Evolutionary conservation across 2,113 vertebrate species (phyloP).

Genomic region (Leptocoma aspasia): DNA sequence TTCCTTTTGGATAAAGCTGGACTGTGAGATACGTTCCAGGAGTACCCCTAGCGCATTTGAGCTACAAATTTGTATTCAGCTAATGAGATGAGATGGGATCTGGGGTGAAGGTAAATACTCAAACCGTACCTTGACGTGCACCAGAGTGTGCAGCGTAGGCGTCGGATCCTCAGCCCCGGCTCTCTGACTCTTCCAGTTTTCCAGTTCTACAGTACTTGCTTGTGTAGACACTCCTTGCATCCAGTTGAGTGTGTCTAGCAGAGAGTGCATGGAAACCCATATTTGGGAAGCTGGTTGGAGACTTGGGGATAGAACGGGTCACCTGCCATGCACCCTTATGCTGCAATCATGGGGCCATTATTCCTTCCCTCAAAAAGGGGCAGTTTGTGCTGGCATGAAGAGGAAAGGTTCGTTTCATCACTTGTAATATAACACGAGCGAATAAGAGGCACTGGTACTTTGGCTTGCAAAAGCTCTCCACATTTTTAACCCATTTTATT

Average conservation of each 20-base stretch:
- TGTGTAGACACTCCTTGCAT: neutral
- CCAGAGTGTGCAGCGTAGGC: accelerated
- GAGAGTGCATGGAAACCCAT: accelerated
- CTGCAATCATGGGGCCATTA: slow-evolving; percentile 5
- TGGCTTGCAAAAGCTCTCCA: slow-evolving; percentile 2
- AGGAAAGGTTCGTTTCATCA: slow-evolving; percentile 11
- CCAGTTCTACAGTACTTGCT: accelerated
- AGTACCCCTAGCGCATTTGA: neutral
- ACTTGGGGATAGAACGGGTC: neutral
- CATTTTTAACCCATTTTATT: slow-evolving; percentile 73
- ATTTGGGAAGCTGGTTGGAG: neutral
- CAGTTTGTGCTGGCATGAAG: slow-evolving; percentile 22
- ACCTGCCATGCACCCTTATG: neutral
- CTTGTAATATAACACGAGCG: neutral
- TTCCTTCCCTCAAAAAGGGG: neutral
- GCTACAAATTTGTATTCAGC: neutral
- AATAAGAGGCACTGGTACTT: slow-evolving; percentile 15
- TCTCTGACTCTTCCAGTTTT: neutral
- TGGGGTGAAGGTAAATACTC: neutral
- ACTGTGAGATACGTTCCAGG: neutral
- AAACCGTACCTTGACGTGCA: accelerated
- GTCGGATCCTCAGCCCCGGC: neutral
- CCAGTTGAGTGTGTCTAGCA: neutral
- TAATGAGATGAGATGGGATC: neutral
- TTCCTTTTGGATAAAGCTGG: neutral